Evolutionary conservation across 2,888 invertebrate species (phyloP).

Genomic region (Lasius fuliginosus): DNA sequence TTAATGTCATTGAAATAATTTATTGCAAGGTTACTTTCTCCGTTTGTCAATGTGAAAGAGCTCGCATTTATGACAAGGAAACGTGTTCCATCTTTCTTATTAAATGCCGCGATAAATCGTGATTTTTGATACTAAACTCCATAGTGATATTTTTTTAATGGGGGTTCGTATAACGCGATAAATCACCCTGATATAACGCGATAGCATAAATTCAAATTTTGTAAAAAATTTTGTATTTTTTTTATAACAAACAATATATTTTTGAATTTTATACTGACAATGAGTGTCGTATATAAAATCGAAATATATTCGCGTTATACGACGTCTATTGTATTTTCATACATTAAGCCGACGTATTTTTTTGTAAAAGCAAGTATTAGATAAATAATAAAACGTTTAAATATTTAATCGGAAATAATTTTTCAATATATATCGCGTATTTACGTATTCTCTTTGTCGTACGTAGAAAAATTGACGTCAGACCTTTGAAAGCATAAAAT

Average conservation of each 20-base stretch:
- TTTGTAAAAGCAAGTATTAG: background rate
- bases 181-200: too few species aligned
- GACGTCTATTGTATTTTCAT: background rate
- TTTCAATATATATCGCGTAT: background rate
- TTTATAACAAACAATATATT: too few species aligned
- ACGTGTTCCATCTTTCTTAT: background rate
- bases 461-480: conserved; percentile 13
- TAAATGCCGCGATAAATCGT: background rate
- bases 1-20: conserved; percentile 7
- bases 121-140: background rate
- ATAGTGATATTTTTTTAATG: too few species aligned
- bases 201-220: too few species aligned
- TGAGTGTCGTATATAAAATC: too few species aligned
- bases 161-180: too few species aligned
- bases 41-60: background rate
- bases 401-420: conserved; percentile 1
- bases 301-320: background rate
- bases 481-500: background rate
- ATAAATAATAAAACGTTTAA: background rate
- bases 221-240: too few species aligned
- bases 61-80: background rate
- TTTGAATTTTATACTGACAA: too few species aligned
- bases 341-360: background rate
- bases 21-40: background rate
- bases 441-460: conserved; percentile 10